phyloP scores from a whole-genome alignment of 37 sponge, comb jelly and placozoan genomes.

The Chondrosia reniformis region DNA sequence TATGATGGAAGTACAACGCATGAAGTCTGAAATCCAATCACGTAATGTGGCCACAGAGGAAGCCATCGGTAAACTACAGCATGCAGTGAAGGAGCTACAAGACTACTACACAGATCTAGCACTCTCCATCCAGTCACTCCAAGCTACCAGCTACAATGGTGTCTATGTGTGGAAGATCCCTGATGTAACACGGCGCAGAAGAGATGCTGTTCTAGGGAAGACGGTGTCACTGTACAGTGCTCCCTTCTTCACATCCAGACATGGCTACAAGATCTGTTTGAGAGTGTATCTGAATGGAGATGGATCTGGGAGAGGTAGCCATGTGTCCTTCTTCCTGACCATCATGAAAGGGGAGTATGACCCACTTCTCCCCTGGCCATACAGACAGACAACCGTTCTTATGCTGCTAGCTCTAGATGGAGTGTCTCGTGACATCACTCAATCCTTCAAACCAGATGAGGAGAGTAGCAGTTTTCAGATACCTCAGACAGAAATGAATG shows the following conservation, averaged over 20 bases:
- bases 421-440: constrained; percentile 38
- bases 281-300: constrained; percentile 84
- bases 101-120: constrained; percentile 52
- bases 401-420: constrained; percentile 63
- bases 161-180: constrained; percentile 81
- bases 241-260: constrained; percentile 77
- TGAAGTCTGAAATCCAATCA: not conserved
- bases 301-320: constrained; percentile 66
- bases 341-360: constrained; percentile 86
- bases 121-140: constrained; percentile 60
- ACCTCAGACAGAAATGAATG: constrained; percentile 74
- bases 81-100: constrained; percentile 39
- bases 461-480: constrained; percentile 54
- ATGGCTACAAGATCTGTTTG: constrained; percentile 83
- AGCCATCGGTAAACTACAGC: constrained; percentile 32
- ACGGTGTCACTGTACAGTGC: constrained; percentile 79
- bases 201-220: constrained; percentile 64
- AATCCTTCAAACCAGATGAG: constrained; percentile 70
- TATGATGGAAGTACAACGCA: not conserved
- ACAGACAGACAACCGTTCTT: constrained; percentile 62
- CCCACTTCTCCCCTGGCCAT: constrained; percentile 83
- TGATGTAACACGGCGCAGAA: constrained; percentile 51
- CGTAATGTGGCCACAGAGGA: constrained; percentile 5
- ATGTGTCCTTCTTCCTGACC: constrained; percentile 78
- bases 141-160: constrained; percentile 69